Evolutionary conservation across 2,113 vertebrate genomes (phyloP).

Genomic region (Phasianus colchicus): DNA sequence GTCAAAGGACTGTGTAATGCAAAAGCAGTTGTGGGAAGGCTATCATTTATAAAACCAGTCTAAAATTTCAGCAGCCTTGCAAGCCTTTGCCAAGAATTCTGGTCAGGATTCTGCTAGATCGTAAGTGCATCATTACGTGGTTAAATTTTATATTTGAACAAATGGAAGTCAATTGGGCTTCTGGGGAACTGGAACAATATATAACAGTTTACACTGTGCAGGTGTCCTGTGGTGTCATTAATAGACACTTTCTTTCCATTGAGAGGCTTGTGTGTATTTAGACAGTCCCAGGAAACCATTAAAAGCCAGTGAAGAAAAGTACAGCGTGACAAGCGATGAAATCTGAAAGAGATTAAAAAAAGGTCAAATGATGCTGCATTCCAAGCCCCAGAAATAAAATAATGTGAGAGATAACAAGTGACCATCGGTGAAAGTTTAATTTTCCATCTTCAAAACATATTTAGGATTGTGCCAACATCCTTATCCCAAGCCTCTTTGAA

Average conservation of each 20-base stretch:
- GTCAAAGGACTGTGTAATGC: neutral
- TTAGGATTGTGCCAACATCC: neutral
- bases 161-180: neutral
- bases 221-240: neutral
- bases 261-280: neutral
- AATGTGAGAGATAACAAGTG: neutral
- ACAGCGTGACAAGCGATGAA: neutral
- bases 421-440: neutral
- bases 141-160: neutral
- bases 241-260: neutral
- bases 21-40: neutral
- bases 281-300: neutral
- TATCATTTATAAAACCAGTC: neutral
- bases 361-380: neutral
- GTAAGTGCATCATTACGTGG: neutral
- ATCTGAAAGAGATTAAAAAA: neutral
- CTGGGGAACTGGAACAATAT: neutral
- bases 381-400: neutral
- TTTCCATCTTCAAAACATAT: slow-evolving; percentile 9
- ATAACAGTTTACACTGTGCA: neutral
- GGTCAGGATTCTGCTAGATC: neutral
- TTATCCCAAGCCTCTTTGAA: neutral
- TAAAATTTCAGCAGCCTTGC: neutral
- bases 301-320: neutral
- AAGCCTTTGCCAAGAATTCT: neutral